Evolutionary conservation across 2,888 invertebrate species (phyloP).

Genomic region (Nesidiocoris tenuis): DNA sequence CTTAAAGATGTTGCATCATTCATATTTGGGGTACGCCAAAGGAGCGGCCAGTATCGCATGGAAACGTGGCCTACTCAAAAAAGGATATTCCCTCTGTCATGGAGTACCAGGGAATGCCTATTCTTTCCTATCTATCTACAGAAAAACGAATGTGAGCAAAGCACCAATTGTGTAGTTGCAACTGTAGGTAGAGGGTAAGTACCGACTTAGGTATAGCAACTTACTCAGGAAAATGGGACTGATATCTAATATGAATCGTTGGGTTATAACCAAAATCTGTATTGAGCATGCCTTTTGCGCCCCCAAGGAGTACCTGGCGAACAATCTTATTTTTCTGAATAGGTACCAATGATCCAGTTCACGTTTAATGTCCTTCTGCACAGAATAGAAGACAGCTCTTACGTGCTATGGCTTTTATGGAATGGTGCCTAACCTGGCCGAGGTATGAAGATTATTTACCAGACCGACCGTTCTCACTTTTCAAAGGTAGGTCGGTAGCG

Average conservation of each 20-base stretch:
- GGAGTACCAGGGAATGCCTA: constrained; percentile 87
- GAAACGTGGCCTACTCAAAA: constrained; percentile 73
- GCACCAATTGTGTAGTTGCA: neutral
- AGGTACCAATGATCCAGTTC: neutral
- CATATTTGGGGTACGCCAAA: constrained; percentile 62
- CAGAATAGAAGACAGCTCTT: constrained; percentile 72
- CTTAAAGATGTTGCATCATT: constrained; percentile 3
- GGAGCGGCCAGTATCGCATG: constrained; percentile 76
- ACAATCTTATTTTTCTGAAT: no score
- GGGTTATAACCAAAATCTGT: no score
- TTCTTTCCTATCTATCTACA: constrained; percentile 73
- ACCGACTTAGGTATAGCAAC: neutral
- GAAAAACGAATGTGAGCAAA: constrained; percentile 64
- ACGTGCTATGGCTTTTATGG: constrained; percentile 73
- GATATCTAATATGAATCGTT: no score
- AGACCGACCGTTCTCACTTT: constrained; percentile 78
- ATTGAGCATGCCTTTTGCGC: no score
- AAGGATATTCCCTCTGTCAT: constrained; percentile 85
- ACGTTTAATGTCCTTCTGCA: constrained; percentile 49
- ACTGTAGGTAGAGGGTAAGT: neutral
- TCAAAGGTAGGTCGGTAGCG: constrained; percentile 64
- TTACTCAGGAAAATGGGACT: no score
- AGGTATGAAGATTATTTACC: constrained; percentile 62
- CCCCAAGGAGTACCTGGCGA: no score
- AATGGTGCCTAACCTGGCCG: constrained; percentile 76